Conservation (phyloP, 2,888 invertebrate genomes). For the Tigriopus californicus region DNA sequence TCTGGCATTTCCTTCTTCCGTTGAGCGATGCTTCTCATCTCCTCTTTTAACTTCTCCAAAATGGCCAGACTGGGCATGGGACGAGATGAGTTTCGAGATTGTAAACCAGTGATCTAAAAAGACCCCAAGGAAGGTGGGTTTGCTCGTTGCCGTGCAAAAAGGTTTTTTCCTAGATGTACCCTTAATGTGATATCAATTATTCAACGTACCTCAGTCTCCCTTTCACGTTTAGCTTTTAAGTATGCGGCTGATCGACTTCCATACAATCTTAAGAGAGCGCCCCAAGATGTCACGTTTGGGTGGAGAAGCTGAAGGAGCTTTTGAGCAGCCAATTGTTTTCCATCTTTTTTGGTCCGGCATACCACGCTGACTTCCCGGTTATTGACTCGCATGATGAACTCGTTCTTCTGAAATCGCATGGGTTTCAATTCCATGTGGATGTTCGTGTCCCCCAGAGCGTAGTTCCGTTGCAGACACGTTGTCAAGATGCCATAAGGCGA, state of each 20-base stretch:
- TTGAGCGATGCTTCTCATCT: conserved; percentile 39
- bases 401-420: conserved; percentile 71
- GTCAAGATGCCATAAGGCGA: conserved; percentile 80
- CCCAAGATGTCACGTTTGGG: conserved; percentile 87
- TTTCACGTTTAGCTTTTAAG: conserved; percentile 73
- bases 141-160: too few species aligned
- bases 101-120: not conserved
- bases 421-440: conserved; percentile 71
- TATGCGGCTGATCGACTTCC: conserved; percentile 76
- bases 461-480: conserved; percentile 79
- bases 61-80: conserved; percentile 73
- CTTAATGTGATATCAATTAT: not conserved
- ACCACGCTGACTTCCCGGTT: conserved; percentile 60
- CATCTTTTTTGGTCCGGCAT: conserved; percentile 90
- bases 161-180: too few species aligned
- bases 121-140: not conserved
- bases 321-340: conserved; percentile 89
- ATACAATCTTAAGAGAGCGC: conserved; percentile 75
- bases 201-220: conserved; percentile 59
- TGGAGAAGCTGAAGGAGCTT: conserved; percentile 77
- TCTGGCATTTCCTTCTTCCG: not conserved
- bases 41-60: conserved; percentile 56
- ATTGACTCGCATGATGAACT: conserved; percentile 84
- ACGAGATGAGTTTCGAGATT: not conserved
- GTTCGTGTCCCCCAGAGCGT: conserved; percentile 70